A percentile compares a stretch with the other conserved stretches of the same genome.
Conservation (phyloP, 2,888 invertebrate species). For the Drosophila meridiana region DNA sequence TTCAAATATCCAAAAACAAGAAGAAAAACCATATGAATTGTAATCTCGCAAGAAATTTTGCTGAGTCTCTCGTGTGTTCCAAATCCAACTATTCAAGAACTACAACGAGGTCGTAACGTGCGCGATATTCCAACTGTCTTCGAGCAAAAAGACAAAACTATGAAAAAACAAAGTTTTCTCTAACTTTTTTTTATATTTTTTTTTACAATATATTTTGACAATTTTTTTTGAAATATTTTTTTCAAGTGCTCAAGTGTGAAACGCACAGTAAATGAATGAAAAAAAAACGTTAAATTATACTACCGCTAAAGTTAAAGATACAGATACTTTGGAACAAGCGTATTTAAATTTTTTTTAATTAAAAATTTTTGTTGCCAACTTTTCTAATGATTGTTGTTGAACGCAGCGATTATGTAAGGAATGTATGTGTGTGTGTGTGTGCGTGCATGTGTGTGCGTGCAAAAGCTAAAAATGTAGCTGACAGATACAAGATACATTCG, state of each 20-base stretch:
- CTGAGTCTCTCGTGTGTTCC: constrained; percentile 2
- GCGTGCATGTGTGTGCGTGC: constrained; percentile 43
- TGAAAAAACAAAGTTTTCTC: not conserved
- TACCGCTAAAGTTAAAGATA: constrained; percentile 3
- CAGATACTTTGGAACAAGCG: constrained; percentile 6
- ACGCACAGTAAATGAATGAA: not conserved
- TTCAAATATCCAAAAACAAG: not conserved
- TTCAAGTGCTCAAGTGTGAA: constrained; percentile 40
- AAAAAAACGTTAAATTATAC: not conserved
- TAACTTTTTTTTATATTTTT: not conserved
- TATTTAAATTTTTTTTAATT: not conserved
- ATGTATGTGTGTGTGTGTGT: constrained; percentile 36
- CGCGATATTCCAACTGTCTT: constrained; percentile 31
- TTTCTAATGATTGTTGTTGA: constrained; percentile 28
- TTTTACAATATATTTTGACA: constrained; percentile 12
- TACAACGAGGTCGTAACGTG: constrained; percentile 26
- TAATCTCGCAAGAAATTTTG: constrained; percentile 3
- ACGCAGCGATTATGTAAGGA: constrained; percentile 64
- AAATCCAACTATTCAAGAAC: constrained; percentile 14
- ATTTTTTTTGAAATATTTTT: constrained; percentile 53
- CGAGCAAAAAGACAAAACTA: not conserved
- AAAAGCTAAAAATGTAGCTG: constrained; percentile 60
- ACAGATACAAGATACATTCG: constrained; percentile 43
- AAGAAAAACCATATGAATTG: not conserved
- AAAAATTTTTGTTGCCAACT: constrained; percentile 4